Evolutionary conservation across 2,888 invertebrate species (phyloP), one percentile per base, ranked within the genome.

Genomic region (Metalampra italica): DNA sequence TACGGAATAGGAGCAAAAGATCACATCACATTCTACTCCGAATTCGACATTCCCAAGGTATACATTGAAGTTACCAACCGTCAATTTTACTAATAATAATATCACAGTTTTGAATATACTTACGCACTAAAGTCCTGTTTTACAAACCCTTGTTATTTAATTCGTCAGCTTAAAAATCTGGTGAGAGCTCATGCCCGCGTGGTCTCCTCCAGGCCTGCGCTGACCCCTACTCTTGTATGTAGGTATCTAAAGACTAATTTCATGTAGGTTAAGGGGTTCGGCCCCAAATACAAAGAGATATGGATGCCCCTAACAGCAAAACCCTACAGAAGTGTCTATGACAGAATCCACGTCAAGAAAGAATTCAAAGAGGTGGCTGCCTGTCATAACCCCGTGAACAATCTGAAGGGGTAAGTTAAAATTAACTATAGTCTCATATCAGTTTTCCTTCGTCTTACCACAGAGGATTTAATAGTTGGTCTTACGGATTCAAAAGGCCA

Each of bases 21-120:
- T 46, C 88, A 87, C 1, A 84, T 90, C 34, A 89, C 88, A 1
- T 78, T 76, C 41, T 89, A 87, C 50, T 75, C 88, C 0, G 87
- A 84, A 56, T 72, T 68, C 41, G 68, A 79, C 54, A 57, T 66
- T 11, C 87, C 87, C 3, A 87, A 75, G 70, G 87, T 84, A 57
- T 54, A 46, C 49, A 38, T 29, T 43, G 13, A 22, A 22, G 2
- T 2, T 22, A 5, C 22, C 5, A 5, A 3, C 5, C 5, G 5
- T 22, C 22, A 2, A 3, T 22, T 22, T 22, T 5, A 22, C 5
- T 2, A 22, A 2, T 22, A 22, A 5, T 2, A 3, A 22, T 22
- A 22, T 22, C 3, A 22, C 5, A 22, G 3, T 22, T 22, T 22
- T 22, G 22, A 22, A 22, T n/a, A n/a, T n/a, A n/a, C n/a, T n/a